phyloP scores from a whole-genome alignment of 92 coral and sea anemone species.

The Meandrina meandrites region DNA sequence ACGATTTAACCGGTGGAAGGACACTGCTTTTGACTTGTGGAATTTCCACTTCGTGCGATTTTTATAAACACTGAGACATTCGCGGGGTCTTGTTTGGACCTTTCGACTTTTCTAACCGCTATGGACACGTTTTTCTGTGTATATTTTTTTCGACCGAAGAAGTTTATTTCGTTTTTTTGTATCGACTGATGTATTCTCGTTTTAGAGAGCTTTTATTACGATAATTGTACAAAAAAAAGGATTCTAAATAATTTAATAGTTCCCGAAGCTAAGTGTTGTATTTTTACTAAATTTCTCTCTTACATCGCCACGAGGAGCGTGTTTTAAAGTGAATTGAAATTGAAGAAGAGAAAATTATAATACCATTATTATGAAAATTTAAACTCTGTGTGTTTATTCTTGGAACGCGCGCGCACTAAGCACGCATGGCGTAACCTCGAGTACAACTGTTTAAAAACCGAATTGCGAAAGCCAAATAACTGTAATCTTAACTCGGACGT shows the following conservation, averaged over 20 bases:
- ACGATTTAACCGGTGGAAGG: constrained; percentile 5
- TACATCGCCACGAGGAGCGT: constrained; percentile 43
- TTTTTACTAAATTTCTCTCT: constrained; percentile 78
- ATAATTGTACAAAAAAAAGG: constrained; percentile 77
- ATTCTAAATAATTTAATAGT: constrained; percentile 65
- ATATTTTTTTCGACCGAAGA: constrained; percentile 71
- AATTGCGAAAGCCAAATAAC: constrained; percentile 1
- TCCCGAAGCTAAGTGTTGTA: constrained; percentile 64
- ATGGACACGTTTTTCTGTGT: constrained; percentile 67
- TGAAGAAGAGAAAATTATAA: constrained; percentile 66
- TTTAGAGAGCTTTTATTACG: constrained; percentile 83
- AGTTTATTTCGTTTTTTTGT: constrained; percentile 73
- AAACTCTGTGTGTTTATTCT: constrained; percentile 39
- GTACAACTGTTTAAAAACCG: constrained; percentile 4
- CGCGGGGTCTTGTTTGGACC: constrained; percentile 35
- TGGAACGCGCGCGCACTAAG: constrained; percentile 20
- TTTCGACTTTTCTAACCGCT: constrained; percentile 69
- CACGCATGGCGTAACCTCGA: not conserved
- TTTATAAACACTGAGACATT: constrained; percentile 39
- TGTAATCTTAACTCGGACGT: not conserved
- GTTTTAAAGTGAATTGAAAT: constrained; percentile 64
- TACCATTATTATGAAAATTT: constrained; percentile 67
- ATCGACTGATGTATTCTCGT: constrained; percentile 72
- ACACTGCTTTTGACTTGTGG: constrained; percentile 29
- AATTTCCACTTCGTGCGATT: constrained; percentile 34